phyloP scores from a whole-genome alignment of 1,140 invertebrate genomes.

The Pogonus chalceus region DNA sequence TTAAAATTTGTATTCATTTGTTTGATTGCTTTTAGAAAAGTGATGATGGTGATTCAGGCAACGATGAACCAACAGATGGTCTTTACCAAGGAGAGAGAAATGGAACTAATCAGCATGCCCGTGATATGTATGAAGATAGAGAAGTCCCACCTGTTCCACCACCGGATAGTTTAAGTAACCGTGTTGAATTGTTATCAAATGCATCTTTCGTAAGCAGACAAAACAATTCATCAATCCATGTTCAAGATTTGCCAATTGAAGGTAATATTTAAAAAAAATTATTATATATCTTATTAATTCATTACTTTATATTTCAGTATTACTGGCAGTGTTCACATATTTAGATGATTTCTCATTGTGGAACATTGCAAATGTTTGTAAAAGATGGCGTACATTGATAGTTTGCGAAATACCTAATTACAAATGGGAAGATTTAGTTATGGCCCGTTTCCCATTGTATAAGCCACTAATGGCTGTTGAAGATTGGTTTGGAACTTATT shows the following conservation, averaged over 20 bases:
- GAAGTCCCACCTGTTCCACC: not conserved
- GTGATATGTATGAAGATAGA: conserved; percentile 9
- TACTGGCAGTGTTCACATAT: conserved; percentile 78
- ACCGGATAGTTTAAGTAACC: conserved; percentile 7
- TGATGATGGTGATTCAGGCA: conserved; percentile 86
- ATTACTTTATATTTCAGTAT: conserved; percentile 48
- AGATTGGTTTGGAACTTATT: conserved; percentile 62
- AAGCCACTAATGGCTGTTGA: conserved; percentile 54
- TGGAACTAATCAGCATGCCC: conserved; percentile 31
- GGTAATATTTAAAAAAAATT: too few species aligned
- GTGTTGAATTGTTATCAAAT: conserved; percentile 18
- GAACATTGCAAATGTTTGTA: conserved; percentile 76
- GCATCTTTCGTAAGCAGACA: conserved; percentile 17
- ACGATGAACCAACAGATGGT: conserved; percentile 79
- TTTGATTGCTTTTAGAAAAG: conserved; percentile 52
- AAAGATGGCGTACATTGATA: conserved; percentile 71
- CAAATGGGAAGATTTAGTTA: conserved; percentile 67
- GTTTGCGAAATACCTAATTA: conserved; percentile 60
- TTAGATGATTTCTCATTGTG: conserved; percentile 85
- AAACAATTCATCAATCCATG: conserved; percentile 18
- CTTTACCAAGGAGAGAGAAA: conserved; percentile 29
- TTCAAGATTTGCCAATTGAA: conserved; percentile 54
- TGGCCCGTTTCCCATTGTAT: conserved; percentile 73
- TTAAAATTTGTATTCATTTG: conserved; percentile 19
- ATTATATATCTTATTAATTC: too few species aligned